Evolutionary conservation across 2,888 invertebrate species (phyloP).

Genomic region (Polyommatus icarus): DNA sequence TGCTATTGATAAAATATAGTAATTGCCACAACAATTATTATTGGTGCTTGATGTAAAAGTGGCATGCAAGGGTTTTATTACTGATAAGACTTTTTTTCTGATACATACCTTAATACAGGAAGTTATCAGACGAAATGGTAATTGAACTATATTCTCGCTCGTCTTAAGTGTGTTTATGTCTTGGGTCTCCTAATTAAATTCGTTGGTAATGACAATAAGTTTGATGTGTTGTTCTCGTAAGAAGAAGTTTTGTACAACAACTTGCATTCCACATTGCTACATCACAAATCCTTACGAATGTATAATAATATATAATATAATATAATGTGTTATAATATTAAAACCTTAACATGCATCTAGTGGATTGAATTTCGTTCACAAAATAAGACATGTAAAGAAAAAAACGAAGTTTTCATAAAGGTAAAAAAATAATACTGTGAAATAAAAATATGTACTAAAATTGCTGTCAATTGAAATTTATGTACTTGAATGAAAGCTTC

Average conservation of each 20-base stretch:
- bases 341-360: constrained; percentile 17
- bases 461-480: background rate
- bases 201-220: constrained; percentile 24
- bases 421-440: background rate
- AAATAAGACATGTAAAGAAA: background rate
- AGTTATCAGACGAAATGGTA: constrained; percentile 9
- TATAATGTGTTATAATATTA: background rate
- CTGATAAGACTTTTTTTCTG: background rate
- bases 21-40: constrained; percentile 8
- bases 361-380: background rate
- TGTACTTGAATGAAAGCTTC: background rate
- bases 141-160: constrained; percentile 19
- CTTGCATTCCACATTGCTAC: constrained; percentile 22
- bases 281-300: background rate
- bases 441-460: background rate
- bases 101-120: constrained; percentile 5
- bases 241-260: constrained; percentile 9
- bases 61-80: constrained; percentile 9
- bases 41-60: constrained; percentile 26
- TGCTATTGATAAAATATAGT: background rate
- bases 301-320: background rate
- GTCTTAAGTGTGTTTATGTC: background rate
- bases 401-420: background rate
- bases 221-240: constrained; percentile 7
- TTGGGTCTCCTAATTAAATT: constrained; percentile 13